Evolutionary conservation across 2,888 invertebrate genomes (phyloP).

Genomic region (Amorpha juglandis): DNA sequence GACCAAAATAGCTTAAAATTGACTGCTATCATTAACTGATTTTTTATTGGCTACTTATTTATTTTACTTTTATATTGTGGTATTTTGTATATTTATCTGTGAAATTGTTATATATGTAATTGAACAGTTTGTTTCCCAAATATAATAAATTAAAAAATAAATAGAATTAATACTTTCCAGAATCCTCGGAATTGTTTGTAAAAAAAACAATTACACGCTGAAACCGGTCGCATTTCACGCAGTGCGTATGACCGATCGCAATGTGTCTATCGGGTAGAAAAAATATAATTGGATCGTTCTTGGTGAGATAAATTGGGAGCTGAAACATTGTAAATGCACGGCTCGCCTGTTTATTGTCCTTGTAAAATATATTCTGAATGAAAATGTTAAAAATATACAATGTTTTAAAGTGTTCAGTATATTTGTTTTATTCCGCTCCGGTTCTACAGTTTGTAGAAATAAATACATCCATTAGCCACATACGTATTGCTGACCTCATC

Average conservation of each 20-base stretch:
- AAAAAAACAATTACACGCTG: constrained; percentile 28
- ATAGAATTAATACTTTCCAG: no score
- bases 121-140: no score
- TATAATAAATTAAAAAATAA: no score
- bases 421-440: neutral
- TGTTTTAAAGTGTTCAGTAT: neutral
- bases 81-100: no score
- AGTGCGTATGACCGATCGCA: constrained; percentile 45
- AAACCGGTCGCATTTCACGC: constrained; percentile 35
- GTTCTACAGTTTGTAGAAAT: no score
- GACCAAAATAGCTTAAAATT: no score
- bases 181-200: constrained; percentile 6
- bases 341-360: constrained; percentile 55
- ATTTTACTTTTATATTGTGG: no score
- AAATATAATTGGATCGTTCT: constrained; percentile 77
- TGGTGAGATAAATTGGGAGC: constrained; percentile 70
- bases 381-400: constrained; percentile 22
- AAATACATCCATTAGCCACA: no score
- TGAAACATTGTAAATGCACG: constrained; percentile 51
- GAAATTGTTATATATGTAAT: no score
- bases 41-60: no score
- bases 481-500: neutral
- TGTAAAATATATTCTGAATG: constrained; percentile 46
- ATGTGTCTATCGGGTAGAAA: constrained; percentile 69
- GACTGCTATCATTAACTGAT: no score